Base-by-base conservation (phyloP, 92 coral and sea anemone species). In the Micromussa lordhowensis region DNA sequence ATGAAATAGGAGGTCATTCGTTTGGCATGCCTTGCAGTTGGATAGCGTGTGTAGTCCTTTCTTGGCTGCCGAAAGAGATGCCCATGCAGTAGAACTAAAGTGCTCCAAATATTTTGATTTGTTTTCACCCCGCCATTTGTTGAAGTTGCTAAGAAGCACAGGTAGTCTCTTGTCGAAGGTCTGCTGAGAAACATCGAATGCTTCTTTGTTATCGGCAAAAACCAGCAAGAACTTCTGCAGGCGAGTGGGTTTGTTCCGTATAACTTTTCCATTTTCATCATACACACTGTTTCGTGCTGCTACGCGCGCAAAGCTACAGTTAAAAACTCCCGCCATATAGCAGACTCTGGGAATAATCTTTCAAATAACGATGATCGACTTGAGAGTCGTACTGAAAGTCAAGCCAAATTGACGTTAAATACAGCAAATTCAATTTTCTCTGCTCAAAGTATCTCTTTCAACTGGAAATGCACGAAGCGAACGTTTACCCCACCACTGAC, bases 241-340 rank as follows among this genome's bases (percentile, higher is more conserved):
- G 22, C 63, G 81, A 49, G 31, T 48, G 21, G 5, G 17, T 40
- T 87, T 78, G 64, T 87, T 85, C 55, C 74, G 28, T 49, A 59
- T 30, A 21, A 82, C 36, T 26, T 87, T 78, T 6, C 89, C 89
- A 78, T 86, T 78, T 55, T 51, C 49, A 30, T 77, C 71, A 24
- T 86, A 66, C 59, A 86, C 80, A 32, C 89, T 78, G 77, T 64
- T 40, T 64, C 71, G 78, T 61, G 74, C 89, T 64, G 89, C 84
- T 10, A 87, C 90, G 11, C 79, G 90, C 64, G 86, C 74, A 68
- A 87, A 87, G 24, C 86, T 72, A 34, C 90, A 87, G 85, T 87
- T 54, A 29, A 87, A 80, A 87, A 87, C 80, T 31, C 90, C 75
- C 55, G 90, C 80, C 81, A 87, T 68, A 49, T n/a, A 77, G 21